Percentiles rank a stretch among this genome's conserved stretches.
Conservation (phyloP, 2,888 invertebrate genomes). For the Drosophila dives region DNA sequence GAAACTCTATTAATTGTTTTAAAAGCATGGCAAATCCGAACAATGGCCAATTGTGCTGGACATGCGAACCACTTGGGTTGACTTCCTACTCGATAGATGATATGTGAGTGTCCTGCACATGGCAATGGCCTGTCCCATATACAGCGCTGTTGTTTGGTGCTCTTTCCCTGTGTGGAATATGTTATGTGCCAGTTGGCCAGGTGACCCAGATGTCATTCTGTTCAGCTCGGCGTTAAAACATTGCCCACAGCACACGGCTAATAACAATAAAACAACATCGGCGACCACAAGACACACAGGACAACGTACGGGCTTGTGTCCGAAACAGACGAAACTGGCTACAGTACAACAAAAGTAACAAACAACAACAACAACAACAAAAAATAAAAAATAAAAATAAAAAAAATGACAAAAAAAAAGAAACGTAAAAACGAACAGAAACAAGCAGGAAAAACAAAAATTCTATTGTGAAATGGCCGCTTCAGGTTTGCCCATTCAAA, state of each 20-base stretch:
- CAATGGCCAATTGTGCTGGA: slow-evolving; percentile 24
- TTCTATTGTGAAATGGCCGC: slow-evolving; percentile 77
- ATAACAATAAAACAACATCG: slow-evolving; percentile 71
- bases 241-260: slow-evolving; percentile 66
- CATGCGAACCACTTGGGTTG: slow-evolving; percentile 6
- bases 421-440: slow-evolving; percentile 16
- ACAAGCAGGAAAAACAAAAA: slow-evolving; percentile 22
- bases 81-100: slow-evolving; percentile 8
- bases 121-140: not conserved
- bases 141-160: not conserved
- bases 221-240: slow-evolving; percentile 66
- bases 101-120: slow-evolving; percentile 9
- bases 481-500: slow-evolving; percentile 75
- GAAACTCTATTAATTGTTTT: slow-evolving; percentile 22
- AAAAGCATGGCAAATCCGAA: slow-evolving; percentile 28
- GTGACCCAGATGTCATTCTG: slow-evolving; percentile 78
- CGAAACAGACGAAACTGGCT: slow-evolving; percentile 44
- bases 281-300: slow-evolving; percentile 32
- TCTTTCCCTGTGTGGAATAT: slow-evolving; percentile 37
- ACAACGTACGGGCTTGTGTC: slow-evolving; percentile 34
- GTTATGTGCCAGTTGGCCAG: slow-evolving; percentile 63
- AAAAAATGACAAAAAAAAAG: slow-evolving; percentile 18
- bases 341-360: slow-evolving; percentile 21
- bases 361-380: slow-evolving; percentile 6
- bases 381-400: slow-evolving; percentile 20